phyloP scores from a whole-genome alignment of 1,140 invertebrate species.

The Gonioctena quinquepunctata region DNA sequence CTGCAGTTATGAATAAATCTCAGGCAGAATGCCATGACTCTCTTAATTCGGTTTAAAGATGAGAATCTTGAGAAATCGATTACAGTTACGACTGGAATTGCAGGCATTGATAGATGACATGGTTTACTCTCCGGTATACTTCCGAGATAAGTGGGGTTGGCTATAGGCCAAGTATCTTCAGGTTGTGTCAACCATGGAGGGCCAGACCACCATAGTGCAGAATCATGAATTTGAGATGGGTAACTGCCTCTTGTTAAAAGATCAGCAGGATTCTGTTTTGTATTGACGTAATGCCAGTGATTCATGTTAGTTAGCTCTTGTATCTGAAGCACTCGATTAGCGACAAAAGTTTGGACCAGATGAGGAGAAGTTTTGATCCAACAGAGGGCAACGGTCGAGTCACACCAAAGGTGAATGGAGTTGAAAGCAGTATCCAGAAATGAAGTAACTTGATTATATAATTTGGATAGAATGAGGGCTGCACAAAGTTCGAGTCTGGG shows the following conservation, averaged over 20 bases:
- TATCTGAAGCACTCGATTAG: conserved; percentile 54
- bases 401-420: no score
- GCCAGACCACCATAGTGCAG: conserved; percentile 26
- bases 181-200: conserved; percentile 21
- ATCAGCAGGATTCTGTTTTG: conserved; percentile 29
- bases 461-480: conserved; percentile 39
- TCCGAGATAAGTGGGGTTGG: background rate
- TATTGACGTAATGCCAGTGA: conserved; percentile 52
- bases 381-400: conserved; percentile 29
- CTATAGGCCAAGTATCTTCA: background rate
- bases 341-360: conserved; percentile 51
- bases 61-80: no score
- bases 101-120: no score
- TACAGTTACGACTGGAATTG: no score
- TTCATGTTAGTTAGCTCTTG: conserved; percentile 30
- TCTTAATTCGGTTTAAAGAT: no score
- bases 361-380: conserved; percentile 34
- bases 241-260: conserved; percentile 28
- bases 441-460: no score
- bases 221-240: conserved; percentile 5
- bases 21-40: conserved; percentile 17
- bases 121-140: no score
- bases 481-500: conserved; percentile 40
- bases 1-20: conserved; percentile 11
- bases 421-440: no score